Conservation (phyloP, 2,888 invertebrate species). For the Bombyx huttoni region DNA sequence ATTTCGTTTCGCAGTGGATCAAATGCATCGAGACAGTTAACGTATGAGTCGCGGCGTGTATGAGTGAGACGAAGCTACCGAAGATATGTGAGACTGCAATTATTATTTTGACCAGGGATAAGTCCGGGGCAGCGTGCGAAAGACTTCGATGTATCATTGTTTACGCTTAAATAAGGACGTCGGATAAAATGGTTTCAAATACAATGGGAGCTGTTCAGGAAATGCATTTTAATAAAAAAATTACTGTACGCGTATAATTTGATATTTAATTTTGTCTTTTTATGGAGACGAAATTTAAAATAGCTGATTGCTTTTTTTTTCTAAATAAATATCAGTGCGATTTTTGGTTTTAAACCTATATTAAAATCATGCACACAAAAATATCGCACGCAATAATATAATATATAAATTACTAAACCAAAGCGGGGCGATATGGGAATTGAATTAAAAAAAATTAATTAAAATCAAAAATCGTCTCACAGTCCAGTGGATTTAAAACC, state of each 20-base stretch:
- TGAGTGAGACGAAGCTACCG: constrained; percentile 36
- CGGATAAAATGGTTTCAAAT: constrained; percentile 43
- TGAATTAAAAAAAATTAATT: constrained; percentile 40
- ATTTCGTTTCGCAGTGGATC: constrained; percentile 69
- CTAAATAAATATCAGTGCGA: too few relatives aligned
- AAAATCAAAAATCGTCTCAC: constrained; percentile 57
- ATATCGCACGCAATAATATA: too few relatives aligned
- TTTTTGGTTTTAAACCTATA: too few relatives aligned
- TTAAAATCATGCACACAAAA: too few relatives aligned
- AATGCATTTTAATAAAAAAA: too few relatives aligned
- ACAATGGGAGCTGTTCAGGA: background rate
- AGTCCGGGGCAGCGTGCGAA: constrained; percentile 67
- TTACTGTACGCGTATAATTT: too few relatives aligned
- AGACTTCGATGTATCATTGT: constrained; percentile 60
- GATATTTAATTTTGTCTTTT: too few relatives aligned
- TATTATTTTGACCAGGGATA: constrained; percentile 71
- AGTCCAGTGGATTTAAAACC: constrained; percentile 50
- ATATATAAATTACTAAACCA: too few relatives aligned
- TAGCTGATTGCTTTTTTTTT: too few relatives aligned
- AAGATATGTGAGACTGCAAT: constrained; percentile 58
- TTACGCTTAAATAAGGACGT: constrained; percentile 68
- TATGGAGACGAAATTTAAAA: too few relatives aligned
- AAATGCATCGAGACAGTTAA: constrained; percentile 59
- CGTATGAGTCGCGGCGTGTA: constrained; percentile 43
- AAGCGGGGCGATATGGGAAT: constrained; percentile 6